A percentile compares a stretch with the other conserved stretches of the same genome.
Conservation (phyloP, 92 coral and sea anemone species). For the Zoanthus sansibaricus region DNA sequence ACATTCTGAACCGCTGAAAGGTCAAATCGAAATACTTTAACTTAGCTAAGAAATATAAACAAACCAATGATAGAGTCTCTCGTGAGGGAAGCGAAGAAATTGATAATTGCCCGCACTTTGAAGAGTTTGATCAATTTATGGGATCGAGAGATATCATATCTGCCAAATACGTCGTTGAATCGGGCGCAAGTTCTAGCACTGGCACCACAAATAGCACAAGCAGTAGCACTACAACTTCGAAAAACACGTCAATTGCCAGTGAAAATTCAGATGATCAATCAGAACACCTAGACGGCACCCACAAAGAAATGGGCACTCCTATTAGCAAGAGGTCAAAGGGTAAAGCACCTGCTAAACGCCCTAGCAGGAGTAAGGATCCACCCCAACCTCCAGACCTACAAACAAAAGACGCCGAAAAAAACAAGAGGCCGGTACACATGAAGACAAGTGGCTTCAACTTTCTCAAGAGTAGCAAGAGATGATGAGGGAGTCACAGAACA, state of each 20-base stretch:
- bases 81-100: too few relatives aligned
- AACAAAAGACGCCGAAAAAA: constrained; percentile 5
- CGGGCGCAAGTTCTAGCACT: background rate
- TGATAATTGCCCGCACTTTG: background rate
- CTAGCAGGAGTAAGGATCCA: constrained; percentile 5
- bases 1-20: background rate
- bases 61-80: background rate
- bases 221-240: background rate
- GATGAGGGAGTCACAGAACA: background rate
- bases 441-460: background rate
- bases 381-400: constrained; percentile 1
- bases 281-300: background rate
- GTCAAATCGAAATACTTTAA: background rate
- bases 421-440: background rate
- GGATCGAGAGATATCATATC: background rate
- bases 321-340: background rate
- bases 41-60: constrained; percentile 11
- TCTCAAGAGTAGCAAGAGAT: background rate
- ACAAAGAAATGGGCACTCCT: background rate
- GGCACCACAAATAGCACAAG: background rate
- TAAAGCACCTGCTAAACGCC: constrained; percentile 20
- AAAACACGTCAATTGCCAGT: constrained; percentile 7
- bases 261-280: background rate
- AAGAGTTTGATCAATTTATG: constrained; percentile 3
- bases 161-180: constrained; percentile 1